Evolutionary conservation across 2,113 vertebrate genomes (phyloP).

Genomic region (Amazona vittata): DNA sequence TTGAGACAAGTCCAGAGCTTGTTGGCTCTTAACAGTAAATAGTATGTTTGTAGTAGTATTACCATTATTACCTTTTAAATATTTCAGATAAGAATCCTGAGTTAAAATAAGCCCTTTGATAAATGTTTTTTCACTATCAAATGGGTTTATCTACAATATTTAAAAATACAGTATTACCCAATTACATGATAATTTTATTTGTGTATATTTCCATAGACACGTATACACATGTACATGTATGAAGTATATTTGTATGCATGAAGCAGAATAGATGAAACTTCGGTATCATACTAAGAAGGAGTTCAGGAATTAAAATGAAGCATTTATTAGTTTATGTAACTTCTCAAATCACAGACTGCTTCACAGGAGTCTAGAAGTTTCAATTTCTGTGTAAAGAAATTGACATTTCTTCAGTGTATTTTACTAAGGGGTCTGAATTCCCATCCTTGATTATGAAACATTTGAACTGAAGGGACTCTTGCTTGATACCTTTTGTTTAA

Average conservation of each 20-base stretch:
- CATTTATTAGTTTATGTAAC: neutral
- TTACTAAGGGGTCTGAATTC: neutral
- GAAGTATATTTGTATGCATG: neutral
- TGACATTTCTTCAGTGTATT: neutral
- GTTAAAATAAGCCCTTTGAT: neutral
- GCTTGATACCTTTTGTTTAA: neutral
- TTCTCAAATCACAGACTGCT: neutral
- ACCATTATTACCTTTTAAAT: neutral
- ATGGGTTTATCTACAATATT: neutral
- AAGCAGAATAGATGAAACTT: neutral
- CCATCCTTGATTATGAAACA: neutral
- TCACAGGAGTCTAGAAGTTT: neutral
- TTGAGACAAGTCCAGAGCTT: neutral
- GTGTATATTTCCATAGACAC: neutral
- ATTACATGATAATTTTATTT: neutral
- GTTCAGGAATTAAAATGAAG: neutral
- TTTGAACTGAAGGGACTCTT: neutral
- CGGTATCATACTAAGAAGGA: neutral
- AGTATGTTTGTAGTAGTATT: neutral
- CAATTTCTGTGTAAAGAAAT: neutral
- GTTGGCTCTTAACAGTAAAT: neutral
- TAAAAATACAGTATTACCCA: neutral
- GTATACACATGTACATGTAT: accelerated
- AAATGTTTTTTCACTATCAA: neutral
- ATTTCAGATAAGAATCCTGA: neutral